Evolutionary conservation across 2,797 vertebrate genomes (phyloP).

Genomic region (Sus cebifrons): DNA sequence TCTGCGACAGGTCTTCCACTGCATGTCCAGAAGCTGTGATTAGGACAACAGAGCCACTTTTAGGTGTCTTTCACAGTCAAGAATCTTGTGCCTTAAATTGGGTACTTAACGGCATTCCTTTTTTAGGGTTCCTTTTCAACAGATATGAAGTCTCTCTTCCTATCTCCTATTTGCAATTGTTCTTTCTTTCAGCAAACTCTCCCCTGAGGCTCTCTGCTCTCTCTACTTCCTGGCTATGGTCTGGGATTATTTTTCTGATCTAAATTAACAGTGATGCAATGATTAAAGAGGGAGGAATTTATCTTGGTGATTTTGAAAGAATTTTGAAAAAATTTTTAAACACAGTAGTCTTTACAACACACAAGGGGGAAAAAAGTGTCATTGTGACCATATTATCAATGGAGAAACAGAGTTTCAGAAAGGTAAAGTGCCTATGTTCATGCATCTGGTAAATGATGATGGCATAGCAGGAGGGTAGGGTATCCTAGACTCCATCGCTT

Average conservation of each 20-base stretch:
- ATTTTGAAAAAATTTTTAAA: not conserved
- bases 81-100: not conserved
- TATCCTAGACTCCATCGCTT: not conserved
- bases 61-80: not conserved
- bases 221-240: not conserved
- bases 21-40: not conserved
- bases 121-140: not conserved
- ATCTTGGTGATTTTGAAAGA: not conserved
- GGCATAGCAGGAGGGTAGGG: not conserved
- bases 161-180: not conserved
- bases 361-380: not conserved
- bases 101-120: not conserved
- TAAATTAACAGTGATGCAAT: not conserved
- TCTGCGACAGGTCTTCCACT: not conserved
- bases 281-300: not conserved
- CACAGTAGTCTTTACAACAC: not conserved
- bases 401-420: not conserved
- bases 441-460: not conserved
- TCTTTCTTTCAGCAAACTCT: not conserved
- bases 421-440: not conserved
- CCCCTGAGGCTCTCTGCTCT: not conserved
- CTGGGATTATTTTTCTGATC: not conserved
- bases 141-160: not conserved
- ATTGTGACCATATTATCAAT: not conserved
- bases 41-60: not conserved